Conservation (phyloP, 1,140 invertebrate species). For the Bicyclus anynana region DNA sequence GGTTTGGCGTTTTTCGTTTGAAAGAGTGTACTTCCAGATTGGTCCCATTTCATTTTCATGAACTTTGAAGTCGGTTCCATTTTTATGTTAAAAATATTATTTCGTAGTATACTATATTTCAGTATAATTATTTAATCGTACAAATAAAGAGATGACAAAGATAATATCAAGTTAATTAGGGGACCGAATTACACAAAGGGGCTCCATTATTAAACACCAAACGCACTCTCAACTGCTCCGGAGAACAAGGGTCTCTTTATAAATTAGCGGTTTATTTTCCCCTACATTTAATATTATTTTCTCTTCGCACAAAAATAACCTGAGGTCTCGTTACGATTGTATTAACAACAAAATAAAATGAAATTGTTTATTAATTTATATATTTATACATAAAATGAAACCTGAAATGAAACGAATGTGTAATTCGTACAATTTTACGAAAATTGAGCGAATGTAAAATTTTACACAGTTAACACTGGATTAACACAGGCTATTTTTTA, state of each 20-base stretch:
- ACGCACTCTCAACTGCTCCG: neutral
- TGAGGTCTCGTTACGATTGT: neutral
- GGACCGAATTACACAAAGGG: neutral
- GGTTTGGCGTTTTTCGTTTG: too few relatives aligned
- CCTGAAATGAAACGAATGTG: too few relatives aligned
- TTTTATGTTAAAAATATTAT: too few relatives aligned
- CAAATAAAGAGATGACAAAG: neutral
- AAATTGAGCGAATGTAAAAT: too few relatives aligned
- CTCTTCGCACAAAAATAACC: neutral
- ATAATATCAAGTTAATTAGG: slow-evolving; percentile 2
- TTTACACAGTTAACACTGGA: too few relatives aligned
- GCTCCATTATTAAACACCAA: slow-evolving; percentile 1
- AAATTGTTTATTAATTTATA: neutral
- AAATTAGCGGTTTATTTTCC: neutral
- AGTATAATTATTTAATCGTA: neutral
- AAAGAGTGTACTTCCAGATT: too few relatives aligned
- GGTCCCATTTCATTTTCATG: too few relatives aligned
- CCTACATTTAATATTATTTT: neutral
- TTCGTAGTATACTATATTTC: too few relatives aligned
- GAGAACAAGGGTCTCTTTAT: neutral
- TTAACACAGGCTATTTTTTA: too few relatives aligned
- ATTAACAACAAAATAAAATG: neutral
- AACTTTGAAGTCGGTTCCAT: too few relatives aligned
- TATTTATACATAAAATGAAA: too few relatives aligned
- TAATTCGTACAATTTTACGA: too few relatives aligned